Evolutionary conservation across 2,113 vertebrate species (phyloP), one percentile per base, ranked within the genome.

Genomic region (Gadus macrocephalus): DNA sequence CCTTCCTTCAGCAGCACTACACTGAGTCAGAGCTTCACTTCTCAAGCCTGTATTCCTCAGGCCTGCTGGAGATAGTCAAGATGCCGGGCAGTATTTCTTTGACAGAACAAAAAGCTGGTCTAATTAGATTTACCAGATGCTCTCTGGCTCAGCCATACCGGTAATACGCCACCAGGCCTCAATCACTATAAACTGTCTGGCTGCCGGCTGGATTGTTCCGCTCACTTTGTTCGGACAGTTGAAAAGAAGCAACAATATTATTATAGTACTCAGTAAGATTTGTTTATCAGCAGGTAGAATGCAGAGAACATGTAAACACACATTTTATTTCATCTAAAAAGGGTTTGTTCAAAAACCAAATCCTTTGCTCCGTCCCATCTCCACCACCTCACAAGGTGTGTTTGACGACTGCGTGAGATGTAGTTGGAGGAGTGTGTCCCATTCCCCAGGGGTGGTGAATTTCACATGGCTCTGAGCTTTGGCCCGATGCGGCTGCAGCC

Each of bases 41-140:
- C 78, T 72, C 74, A 78, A 55, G 74, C 79, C 64, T 79, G 67
- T 83, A 68, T 64, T 82, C 83, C 76, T 58, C 64, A 67, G 78
- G 72, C 83, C 70, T 75, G 81, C 85, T 87, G 87, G 80, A 84
- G 68, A 86, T 62, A 82, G 81, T 88, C 86, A 87, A 62, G 15
- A 68, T 74, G 69, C 74, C 71, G 77, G 71, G 71, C 72, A 62
- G 63, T 59, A 85, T 86, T 86, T 85, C 76, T 80, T 80, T 89
- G 85, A 85, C 84, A 86, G 81, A 78, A 70, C 82, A 89, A 72
- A 88, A 86, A 81, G 81, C 72, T 64, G 69, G 42, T 9, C 76
- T 87, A 87, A 89, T 90, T 87, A 86, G 81, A 90, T 86, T 77
- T 72, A 82, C 78, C 79, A 86, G 86, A 86, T 76, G 75, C 81